phyloP scores from a whole-genome alignment of 2,888 invertebrate genomes.

The Nymphalis c-album region DNA sequence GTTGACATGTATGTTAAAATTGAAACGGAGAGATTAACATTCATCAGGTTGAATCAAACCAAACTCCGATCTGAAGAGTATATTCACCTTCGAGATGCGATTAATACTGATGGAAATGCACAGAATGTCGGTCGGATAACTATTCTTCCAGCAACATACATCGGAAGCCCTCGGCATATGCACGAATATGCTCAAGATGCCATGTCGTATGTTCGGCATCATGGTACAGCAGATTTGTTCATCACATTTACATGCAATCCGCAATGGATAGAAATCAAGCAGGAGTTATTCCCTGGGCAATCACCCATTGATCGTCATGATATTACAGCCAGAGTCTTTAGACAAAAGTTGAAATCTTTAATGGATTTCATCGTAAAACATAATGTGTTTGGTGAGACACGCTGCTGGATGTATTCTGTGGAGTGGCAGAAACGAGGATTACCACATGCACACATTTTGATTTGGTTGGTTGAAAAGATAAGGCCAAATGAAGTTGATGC shows the following conservation, averaged over 20 bases:
- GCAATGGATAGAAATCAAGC: constrained; percentile 44
- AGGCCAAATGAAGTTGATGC: constrained; percentile 40
- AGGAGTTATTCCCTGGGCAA: constrained; percentile 36
- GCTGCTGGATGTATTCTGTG: constrained; percentile 41
- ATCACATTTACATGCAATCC: constrained; percentile 27
- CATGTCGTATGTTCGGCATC: constrained; percentile 49
- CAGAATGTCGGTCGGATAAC: constrained; percentile 43
- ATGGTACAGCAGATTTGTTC: constrained; percentile 46
- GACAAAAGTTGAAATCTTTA: constrained; percentile 39
- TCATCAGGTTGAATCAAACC: constrained; percentile 40
- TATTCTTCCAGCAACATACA: constrained; percentile 48
- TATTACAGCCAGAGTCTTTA: constrained; percentile 42
- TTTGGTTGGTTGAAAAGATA: constrained; percentile 40
- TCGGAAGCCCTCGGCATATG: constrained; percentile 43
- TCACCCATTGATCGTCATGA: constrained; percentile 46
- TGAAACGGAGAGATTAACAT: constrained; percentile 41
- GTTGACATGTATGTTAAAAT: constrained; percentile 41
- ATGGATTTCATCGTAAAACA: constrained; percentile 40
- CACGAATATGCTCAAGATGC: constrained; percentile 46
- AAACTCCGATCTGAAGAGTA: constrained; percentile 44
- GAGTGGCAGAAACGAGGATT: constrained; percentile 41
- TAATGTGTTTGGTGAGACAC: constrained; percentile 37
- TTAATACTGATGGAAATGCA: constrained; percentile 43
- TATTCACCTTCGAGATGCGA: constrained; percentile 43
- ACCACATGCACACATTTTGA: constrained; percentile 39